These are phyloP conservation scores for Gouania willdenowi DNA, from an alignment of 2,797 vertebrate species.

Conservation along the genomic window DNA sequence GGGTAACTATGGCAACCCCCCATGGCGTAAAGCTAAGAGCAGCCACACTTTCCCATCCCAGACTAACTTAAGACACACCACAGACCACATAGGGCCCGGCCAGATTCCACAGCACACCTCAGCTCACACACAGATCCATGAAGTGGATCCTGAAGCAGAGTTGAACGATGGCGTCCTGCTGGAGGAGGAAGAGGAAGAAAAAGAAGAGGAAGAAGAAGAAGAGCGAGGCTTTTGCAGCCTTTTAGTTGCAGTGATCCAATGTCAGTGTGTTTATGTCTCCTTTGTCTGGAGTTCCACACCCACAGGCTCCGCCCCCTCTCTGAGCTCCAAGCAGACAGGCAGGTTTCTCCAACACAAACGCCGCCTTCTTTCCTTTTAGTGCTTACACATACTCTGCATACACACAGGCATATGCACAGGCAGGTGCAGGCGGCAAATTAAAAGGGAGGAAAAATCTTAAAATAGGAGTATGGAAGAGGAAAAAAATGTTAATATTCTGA, in stretches of 20 bases:
- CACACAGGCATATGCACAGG: conserved; percentile 6
- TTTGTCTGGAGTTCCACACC: conserved; percentile 70
- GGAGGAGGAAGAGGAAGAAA: no score
- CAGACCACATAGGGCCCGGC: conserved; percentile 14
- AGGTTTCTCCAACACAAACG: conserved; percentile 68
- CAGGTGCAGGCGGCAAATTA: conserved; percentile 30
- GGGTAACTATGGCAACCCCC: conserved; percentile 78
- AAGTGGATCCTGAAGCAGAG: conserved; percentile 20
- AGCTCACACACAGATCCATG: conserved; percentile 29
- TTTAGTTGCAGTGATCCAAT: conserved; percentile 35
- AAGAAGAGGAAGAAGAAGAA: no score
- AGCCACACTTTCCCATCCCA: conserved; percentile 67
- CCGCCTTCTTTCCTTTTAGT: conserved; percentile 50
- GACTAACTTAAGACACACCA: conserved; percentile 36
- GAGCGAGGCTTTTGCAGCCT: conserved; percentile 24
- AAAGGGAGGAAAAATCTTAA: not conserved
- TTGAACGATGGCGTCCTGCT: conserved; percentile 7
- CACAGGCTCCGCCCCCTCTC: conserved; percentile 64
- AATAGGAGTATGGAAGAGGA: no score
- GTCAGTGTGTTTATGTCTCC: conserved; percentile 63
- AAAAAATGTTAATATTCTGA: no score
- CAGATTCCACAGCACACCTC: conserved; percentile 20
- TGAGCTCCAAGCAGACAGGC: conserved; percentile 58
- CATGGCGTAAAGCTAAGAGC: conserved; percentile 69
- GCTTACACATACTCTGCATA: conserved; percentile 1